A percentile compares a stretch with the other conserved stretches of the same genome.
phyloP scores from a whole-genome alignment of 2,888 invertebrate species.

The Dasysyrphus tricinctus region DNA sequence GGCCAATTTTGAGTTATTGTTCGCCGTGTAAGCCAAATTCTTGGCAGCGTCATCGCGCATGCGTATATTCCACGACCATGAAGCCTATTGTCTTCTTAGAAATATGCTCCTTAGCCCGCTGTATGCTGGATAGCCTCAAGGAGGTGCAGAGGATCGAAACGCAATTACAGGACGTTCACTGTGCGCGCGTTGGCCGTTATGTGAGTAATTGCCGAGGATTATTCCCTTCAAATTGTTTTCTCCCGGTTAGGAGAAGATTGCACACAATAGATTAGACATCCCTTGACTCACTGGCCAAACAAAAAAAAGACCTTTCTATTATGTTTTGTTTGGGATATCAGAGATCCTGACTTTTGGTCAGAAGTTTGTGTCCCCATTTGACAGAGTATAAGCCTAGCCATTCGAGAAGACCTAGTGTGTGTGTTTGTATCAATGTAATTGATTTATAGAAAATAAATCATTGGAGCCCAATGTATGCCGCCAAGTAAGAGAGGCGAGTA shows the following conservation, averaged over 20 bases:
- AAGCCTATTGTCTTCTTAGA: conserved; percentile 69
- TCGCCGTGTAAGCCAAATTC: conserved; percentile 65
- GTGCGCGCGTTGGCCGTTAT: conserved; percentile 48
- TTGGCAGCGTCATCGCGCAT: conserved; percentile 57
- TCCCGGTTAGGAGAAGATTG: conserved; percentile 16
- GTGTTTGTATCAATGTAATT: conserved; percentile 55
- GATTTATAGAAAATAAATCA: conserved; percentile 77
- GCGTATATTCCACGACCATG: conserved; percentile 13
- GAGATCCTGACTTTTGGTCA: conserved; percentile 43
- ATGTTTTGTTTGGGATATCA: conserved; percentile 44
- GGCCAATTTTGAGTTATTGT: conserved; percentile 74
- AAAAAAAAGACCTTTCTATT: conserved; percentile 42
- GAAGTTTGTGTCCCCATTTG: conserved; percentile 30
- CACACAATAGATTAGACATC: conserved; percentile 60
- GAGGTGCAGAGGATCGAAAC: background rate
- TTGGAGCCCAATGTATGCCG: conserved; percentile 31
- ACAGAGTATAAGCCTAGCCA: background rate
- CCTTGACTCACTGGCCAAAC: background rate
- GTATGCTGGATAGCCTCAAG: background rate
- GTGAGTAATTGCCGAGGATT: conserved; percentile 69
- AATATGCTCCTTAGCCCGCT: conserved; percentile 31
- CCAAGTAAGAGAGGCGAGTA: background rate
- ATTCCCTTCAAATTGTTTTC: conserved; percentile 41
- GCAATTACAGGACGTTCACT: conserved; percentile 65
- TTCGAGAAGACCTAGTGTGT: background rate